Base-by-base conservation (phyloP, 2,888 invertebrate genomes). In the Iphiclides podalirius region DNA sequence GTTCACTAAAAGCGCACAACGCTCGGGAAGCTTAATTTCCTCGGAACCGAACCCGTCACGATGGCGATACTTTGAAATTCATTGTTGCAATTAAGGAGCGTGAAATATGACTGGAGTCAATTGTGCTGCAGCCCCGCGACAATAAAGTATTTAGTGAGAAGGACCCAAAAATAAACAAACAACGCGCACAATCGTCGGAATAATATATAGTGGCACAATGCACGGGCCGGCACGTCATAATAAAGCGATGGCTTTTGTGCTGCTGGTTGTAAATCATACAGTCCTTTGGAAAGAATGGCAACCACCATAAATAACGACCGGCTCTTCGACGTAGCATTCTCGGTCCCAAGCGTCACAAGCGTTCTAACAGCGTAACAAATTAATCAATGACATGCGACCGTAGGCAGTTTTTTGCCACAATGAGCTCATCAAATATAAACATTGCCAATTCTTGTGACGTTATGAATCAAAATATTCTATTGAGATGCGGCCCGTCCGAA, bases 121-220 rank as follows among this genome's bases (percentile, higher is more conserved):
- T 79, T 78, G 75, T 75, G 71, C 70, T 64, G 69, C 69, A 75
- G 67, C 67, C 72, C 68, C 71, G 75, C 78, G 71, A 85, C 82
- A 86, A 83, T 77, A 70, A 71, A 62, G 64, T 80, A 78, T 87
- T 86, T 86, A 83, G 79, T 72, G 70, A 73, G 84, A 83, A 81
- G 82, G 81, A 79, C 71, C 71, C 65, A 81, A 51, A 86, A 87
- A 86, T 86, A 87, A 87, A 88, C 86, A 88, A 87, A 88, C 81
- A 83, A 74, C 57, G 70, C 61, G 65, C 74, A 85, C 82, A 85
- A 81, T 78, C 72, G 72, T 66, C 67, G 71, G 75, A 74, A 85
- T 86, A 83, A 67, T 85, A 85, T 82, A 79, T 75, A 72, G 72
- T 70, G 75, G 77, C 77, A 86, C 86, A 86, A 87, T 79, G 80